phyloP scores from a whole-genome alignment of 92 coral and sea anemone genomes.

The Zoanthus solanderi region DNA sequence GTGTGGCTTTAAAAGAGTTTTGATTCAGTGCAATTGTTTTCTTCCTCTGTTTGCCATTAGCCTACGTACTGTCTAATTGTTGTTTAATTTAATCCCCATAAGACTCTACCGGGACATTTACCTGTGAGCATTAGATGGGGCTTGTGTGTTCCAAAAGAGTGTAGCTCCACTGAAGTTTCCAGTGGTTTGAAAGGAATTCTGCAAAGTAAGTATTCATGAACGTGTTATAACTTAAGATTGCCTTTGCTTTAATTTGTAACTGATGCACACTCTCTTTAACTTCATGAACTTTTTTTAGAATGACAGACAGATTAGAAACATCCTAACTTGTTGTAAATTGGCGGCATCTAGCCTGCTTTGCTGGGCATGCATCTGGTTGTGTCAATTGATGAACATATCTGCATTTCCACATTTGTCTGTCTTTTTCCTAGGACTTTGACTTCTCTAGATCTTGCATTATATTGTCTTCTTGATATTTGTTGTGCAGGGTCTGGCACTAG shows the following conservation, averaged over 20 bases:
- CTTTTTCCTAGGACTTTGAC: too few species aligned
- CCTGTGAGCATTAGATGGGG: slow-evolving; percentile 61
- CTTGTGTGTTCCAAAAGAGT: slow-evolving; percentile 75
- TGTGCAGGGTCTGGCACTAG: too few species aligned
- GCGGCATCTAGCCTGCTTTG: too few species aligned
- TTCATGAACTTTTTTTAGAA: background rate
- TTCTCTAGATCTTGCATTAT: too few species aligned
- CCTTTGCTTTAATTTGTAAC: background rate
- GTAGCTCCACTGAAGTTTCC: slow-evolving; percentile 61
- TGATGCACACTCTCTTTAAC: background rate
- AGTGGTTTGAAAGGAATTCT: slow-evolving; percentile 51
- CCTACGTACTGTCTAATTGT: background rate
- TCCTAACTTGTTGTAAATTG: background rate
- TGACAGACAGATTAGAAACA: too few species aligned
- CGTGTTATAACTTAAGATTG: background rate
- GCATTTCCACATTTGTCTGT: too few species aligned
- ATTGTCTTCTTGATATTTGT: too few species aligned
- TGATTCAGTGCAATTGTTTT: too few species aligned
- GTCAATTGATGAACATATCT: too few species aligned
- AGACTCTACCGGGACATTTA: background rate
- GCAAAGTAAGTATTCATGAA: slow-evolving; percentile 38
- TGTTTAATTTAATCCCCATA: background rate
- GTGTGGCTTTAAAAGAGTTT: too few species aligned
- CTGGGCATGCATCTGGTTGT: too few species aligned
- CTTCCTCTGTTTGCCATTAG: too few species aligned